Evolutionary conservation across 1,140 invertebrate genomes (phyloP), one percentile per base, ranked within the genome.

Genomic region (Ectropis grisescens): DNA sequence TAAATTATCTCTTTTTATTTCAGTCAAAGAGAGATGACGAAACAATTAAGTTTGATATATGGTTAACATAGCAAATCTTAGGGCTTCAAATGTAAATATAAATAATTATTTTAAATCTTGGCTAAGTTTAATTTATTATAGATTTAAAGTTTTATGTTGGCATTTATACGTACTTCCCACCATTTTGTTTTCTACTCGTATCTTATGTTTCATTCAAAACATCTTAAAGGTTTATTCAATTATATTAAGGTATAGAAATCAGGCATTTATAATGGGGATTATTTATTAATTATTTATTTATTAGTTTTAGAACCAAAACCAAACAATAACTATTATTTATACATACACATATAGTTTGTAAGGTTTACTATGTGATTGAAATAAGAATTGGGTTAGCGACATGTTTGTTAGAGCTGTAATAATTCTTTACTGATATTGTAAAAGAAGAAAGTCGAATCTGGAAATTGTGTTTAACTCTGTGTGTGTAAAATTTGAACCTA

Each of bases 111-210:
- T n/a, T 37, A 29, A 29, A 26, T 12, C 25, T 30, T 38, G 24
- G 14, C 29, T 49, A 41, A 30, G 31, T 41, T 37, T 64, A 57
- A 51, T 43, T 58, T 51, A 58, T 61, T 58, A 45, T 56, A 52
- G 33, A 46, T 49, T 34, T 31, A 14, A 38, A 50, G 19, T 45
- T 37, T 49, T 51, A 23, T 40, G 25, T 53, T 34, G 47, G 42
- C 53, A 61, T 64, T 58, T 58, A 59, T 33, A 38, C 37, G 37
- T 48, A 15, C 31, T 49, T 59, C 64, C 64, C 60, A 68, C 64
- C 64, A 65, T 35, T 48, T 26, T 51, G 16, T 19, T 34, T 39
- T 33, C 27, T 28, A 15, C 9, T 31, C 19, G 25, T 29, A n/a
- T 10, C 32, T 19, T 19, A 11, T 28, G 27, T 36, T 36, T 13